Evolutionary conservation across 2,113 vertebrate species (phyloP).

Genomic region (Amblyornis subalaris): DNA sequence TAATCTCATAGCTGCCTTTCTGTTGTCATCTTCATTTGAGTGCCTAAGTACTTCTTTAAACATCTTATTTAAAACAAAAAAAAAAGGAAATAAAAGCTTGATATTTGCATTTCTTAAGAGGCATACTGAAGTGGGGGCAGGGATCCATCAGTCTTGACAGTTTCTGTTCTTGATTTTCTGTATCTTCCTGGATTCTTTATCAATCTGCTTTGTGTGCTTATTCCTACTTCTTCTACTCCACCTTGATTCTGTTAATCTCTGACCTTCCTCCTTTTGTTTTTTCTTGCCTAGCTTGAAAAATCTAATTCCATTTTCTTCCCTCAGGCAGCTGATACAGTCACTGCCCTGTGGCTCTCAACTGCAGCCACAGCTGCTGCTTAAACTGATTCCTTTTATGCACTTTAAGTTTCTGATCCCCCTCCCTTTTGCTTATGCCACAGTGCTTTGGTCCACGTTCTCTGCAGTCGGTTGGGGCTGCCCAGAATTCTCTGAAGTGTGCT

Average conservation of each 20-base stretch:
- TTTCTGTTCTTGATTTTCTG: neutral
- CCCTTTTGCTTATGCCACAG: neutral
- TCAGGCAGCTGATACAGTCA: neutral
- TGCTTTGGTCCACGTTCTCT: neutral
- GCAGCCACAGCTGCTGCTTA: neutral
- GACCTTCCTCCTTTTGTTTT: neutral
- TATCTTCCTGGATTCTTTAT: neutral
- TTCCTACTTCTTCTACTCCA: neutral
- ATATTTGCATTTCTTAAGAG: neutral
- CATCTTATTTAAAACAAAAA: neutral
- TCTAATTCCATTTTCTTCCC: neutral
- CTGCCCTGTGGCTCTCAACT: neutral
- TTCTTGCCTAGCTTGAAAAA: neutral
- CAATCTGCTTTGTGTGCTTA: neutral
- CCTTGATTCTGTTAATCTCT: neutral
- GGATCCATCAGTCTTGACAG: neutral
- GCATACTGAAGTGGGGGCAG: neutral
- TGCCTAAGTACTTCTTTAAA: neutral
- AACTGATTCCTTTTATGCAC: neutral
- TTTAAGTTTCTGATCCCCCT: neutral
- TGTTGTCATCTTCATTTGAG: neutral
- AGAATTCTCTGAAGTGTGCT: accelerated
- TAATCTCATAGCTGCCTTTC: neutral
- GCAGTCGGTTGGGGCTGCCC: neutral
- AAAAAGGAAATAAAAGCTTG: neutral